phyloP scores from a whole-genome alignment of 2,113 vertebrate species.

The Mystacornis crossleyi region DNA sequence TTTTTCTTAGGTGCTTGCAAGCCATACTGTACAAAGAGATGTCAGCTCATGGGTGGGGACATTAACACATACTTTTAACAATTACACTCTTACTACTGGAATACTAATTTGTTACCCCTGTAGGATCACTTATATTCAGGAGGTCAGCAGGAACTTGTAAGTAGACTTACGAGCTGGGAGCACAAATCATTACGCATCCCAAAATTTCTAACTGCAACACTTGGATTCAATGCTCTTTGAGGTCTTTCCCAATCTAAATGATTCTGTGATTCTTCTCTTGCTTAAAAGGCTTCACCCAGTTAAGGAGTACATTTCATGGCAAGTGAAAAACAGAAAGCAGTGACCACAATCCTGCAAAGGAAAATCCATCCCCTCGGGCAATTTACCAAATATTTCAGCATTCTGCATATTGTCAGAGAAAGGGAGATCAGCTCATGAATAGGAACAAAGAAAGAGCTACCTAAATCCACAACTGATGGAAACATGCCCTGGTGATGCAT shows the following conservation, averaged over 20 bases:
- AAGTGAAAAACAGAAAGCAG: background rate
- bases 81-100: background rate
- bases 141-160: background rate
- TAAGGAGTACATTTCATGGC: background rate
- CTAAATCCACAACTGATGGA: background rate
- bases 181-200: background rate
- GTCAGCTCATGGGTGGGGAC: background rate
- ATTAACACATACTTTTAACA: background rate
- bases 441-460: background rate
- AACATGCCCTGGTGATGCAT: accelerated
- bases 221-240: background rate
- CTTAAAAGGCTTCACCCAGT: background rate
- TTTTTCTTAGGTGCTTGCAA: background rate
- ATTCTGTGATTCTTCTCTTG: background rate
- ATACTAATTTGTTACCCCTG: background rate
- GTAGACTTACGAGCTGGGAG: background rate
- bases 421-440: background rate
- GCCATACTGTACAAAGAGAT: background rate
- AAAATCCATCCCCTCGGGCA: background rate
- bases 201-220: background rate
- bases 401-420: background rate
- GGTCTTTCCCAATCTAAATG: background rate
- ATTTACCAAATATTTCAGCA: background rate
- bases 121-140: background rate
- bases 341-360: background rate